These are phyloP conservation scores for Ceuthmochares aereus DNA, from an alignment of 2,113 vertebrate genomes.

Conservation along the genomic window DNA sequence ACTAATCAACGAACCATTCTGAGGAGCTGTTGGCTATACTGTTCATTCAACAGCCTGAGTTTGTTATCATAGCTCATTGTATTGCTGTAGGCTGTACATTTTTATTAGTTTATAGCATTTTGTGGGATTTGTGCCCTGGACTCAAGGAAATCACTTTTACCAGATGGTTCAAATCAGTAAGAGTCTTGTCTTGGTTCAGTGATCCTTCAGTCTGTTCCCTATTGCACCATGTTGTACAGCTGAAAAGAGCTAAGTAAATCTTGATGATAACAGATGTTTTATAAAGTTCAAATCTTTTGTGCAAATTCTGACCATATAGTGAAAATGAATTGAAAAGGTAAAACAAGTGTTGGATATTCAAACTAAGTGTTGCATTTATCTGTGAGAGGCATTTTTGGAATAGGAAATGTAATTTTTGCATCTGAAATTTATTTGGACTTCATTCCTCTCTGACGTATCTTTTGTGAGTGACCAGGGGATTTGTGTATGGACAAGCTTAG, in stretches of 20 bases:
- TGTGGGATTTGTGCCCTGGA: neutral
- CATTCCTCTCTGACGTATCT: neutral
- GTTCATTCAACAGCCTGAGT: slow-evolving; percentile 13
- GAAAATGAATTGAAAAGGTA: neutral
- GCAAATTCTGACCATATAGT: neutral
- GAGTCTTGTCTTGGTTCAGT: neutral
- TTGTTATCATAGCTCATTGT: neutral
- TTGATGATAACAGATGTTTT: neutral
- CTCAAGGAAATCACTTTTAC: neutral
- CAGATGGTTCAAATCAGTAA: slow-evolving; percentile 5
- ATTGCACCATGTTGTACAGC: neutral
- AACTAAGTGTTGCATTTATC: neutral
- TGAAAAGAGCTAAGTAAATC: neutral
- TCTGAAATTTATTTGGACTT: neutral
- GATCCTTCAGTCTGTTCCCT: neutral
- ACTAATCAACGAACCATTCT: slow-evolving; percentile 3
- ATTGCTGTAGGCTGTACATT: neutral
- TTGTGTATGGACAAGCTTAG: neutral
- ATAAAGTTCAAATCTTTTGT: neutral
- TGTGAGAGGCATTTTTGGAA: neutral
- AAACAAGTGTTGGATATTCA: neutral
- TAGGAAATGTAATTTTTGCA: neutral
- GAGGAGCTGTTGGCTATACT: neutral
- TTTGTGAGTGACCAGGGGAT: neutral
- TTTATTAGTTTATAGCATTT: slow-evolving; percentile 14